Percentiles rank a stretch among this genome's conserved stretches.
Conservation (phyloP, 2,888 invertebrate species). For the Hedychridium roseum region DNA sequence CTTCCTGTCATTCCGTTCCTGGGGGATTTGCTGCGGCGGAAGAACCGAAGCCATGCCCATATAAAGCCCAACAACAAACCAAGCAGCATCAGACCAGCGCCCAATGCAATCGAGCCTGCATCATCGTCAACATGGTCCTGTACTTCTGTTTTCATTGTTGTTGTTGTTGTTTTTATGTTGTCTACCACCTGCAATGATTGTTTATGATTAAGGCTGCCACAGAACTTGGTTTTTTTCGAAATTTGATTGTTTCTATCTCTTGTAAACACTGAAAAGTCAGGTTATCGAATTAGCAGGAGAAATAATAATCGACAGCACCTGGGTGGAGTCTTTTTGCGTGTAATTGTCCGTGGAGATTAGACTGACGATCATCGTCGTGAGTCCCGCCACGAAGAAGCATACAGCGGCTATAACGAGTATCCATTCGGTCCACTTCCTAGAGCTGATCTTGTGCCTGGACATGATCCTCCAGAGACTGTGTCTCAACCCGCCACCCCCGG, state of each 20-base stretch:
- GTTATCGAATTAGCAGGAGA: not conserved
- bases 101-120: conserved; percentile 51
- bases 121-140: conserved; percentile 31
- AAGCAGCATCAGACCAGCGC: conserved; percentile 52
- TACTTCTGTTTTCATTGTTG: conserved; percentile 18
- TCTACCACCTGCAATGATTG: conserved; percentile 22
- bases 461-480: conserved; percentile 55
- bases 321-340: conserved; percentile 8
- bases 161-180: conserved; percentile 18
- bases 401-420: conserved; percentile 53
- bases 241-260: not conserved
- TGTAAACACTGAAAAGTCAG: not conserved
- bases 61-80: conserved; percentile 50
- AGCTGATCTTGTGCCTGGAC: conserved; percentile 57
- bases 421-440: conserved; percentile 60
- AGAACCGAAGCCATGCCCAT: conserved; percentile 57
- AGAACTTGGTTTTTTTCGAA: not conserved
- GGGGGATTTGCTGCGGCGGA: conserved; percentile 54
- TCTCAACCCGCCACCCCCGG: conserved; percentile 44
- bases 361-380: conserved; percentile 53
- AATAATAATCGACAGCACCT: conserved; percentile 26
- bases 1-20: conserved; percentile 54
- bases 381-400: conserved; percentile 54
- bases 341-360: conserved; percentile 42
- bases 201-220: not conserved